Evolutionary conservation across 2,888 invertebrate species (phyloP).

Genomic region (Mimachlamys varia): DNA sequence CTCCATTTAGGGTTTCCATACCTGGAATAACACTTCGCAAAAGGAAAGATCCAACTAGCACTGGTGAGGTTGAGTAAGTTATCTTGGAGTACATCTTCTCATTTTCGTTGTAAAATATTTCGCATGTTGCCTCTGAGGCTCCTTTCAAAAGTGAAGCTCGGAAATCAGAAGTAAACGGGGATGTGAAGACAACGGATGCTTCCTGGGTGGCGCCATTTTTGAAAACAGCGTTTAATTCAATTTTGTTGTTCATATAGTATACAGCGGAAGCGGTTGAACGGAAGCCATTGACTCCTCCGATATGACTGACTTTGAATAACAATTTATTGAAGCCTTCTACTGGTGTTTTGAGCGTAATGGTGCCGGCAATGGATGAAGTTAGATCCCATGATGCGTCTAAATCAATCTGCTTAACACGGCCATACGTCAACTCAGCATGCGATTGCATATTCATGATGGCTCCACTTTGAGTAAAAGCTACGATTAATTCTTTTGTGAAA

Average conservation of each 20-base stretch:
- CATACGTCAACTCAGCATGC: slow-evolving; percentile 42
- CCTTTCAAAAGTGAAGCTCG: neutral
- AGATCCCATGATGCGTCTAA: slow-evolving; percentile 18
- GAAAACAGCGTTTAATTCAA: slow-evolving; percentile 18
- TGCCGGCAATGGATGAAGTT: neutral
- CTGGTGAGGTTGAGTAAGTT: neutral
- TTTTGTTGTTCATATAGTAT: slow-evolving; percentile 25
- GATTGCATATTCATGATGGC: neutral
- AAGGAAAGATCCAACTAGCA: neutral
- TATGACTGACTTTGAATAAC: neutral
- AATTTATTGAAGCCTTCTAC: slow-evolving; percentile 1
- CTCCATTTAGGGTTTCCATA: neutral
- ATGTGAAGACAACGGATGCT: neutral
- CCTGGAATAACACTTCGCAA: slow-evolving; percentile 14
- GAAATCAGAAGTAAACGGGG: slow-evolving; percentile 39
- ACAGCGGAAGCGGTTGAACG: neutral
- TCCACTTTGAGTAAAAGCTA: slow-evolving; percentile 31
- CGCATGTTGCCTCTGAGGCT: neutral
- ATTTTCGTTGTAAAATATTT: neutral
- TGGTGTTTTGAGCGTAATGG: slow-evolving; percentile 40
- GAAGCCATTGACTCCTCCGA: slow-evolving; percentile 17
- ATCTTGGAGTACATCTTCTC: neutral
- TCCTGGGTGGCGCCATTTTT: neutral
- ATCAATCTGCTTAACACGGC: slow-evolving; percentile 44
- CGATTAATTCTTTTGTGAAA: too few relatives aligned